phyloP scores from a whole-genome alignment of 2,888 invertebrate species.

The Lasioglossum vierecki region DNA sequence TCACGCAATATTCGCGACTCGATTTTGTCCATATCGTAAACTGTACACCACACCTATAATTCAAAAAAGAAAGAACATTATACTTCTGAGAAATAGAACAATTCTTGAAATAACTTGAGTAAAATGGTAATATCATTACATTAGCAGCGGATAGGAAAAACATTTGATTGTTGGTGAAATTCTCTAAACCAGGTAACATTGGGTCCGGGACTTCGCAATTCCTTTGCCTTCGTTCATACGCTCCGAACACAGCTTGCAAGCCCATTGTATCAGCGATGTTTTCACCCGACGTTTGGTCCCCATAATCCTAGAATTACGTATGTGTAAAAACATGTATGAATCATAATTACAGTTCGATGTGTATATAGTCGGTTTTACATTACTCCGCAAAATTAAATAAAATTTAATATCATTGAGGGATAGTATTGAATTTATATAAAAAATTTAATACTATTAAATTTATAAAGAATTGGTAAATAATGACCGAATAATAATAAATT shows the following conservation, averaged over 20 bases:
- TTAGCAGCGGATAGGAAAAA: conserved; percentile 82
- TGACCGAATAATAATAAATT: too few relatives aligned
- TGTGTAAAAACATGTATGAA: neutral
- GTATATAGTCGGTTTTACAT: neutral
- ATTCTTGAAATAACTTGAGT: too few relatives aligned
- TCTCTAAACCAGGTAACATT: conserved; percentile 78
- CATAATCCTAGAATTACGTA: conserved; percentile 85
- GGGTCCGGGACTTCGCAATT: conserved; percentile 32
- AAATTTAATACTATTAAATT: too few relatives aligned
- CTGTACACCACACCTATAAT: conserved; percentile 51
- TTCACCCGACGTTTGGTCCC: conserved; percentile 89
- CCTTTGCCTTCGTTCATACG: conserved; percentile 83
- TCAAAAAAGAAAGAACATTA: neutral
- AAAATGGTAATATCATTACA: conserved; percentile 69
- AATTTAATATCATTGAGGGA: too few relatives aligned
- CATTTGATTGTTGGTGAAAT: conserved; percentile 80
- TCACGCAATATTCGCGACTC: neutral
- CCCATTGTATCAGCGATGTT: conserved; percentile 95
- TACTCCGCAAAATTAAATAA: neutral
- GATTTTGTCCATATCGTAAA: fast-evolving
- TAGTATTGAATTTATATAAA: too few relatives aligned
- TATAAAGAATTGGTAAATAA: too few relatives aligned
- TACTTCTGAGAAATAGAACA: too few relatives aligned
- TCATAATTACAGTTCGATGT: neutral
- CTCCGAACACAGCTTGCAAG: conserved; percentile 89